Conservation (phyloP, 2,113 vertebrate species). For the Oryzias celebensis region DNA sequence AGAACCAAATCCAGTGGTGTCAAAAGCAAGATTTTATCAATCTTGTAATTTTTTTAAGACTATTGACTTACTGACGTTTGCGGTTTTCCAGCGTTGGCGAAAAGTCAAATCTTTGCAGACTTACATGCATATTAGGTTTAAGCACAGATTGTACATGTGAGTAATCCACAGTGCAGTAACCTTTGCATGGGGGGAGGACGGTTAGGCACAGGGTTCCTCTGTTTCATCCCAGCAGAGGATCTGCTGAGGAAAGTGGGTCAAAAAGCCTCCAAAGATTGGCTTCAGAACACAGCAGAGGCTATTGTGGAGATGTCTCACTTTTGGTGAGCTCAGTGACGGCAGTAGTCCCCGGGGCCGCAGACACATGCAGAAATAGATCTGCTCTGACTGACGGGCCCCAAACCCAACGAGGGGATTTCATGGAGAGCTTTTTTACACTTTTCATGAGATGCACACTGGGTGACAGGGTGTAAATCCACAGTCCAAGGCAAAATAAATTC, state of each 20-base stretch:
- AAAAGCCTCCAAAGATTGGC: conserved; percentile 36
- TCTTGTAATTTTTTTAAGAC: too few species aligned
- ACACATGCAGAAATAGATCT: conserved; percentile 52
- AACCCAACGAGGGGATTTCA: conserved; percentile 31
- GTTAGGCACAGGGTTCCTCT: conserved; percentile 12
- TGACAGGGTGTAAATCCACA: not conserved
- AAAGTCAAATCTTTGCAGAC: not conserved
- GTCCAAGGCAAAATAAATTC: not conserved
- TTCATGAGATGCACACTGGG: not conserved
- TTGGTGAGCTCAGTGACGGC: conserved; percentile 28
- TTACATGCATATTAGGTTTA: conserved; percentile 5
- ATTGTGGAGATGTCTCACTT: conserved; percentile 56
- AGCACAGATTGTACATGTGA: conserved; percentile 8
- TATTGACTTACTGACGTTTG: not conserved
- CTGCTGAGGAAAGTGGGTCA: conserved; percentile 54
- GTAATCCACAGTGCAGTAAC: not conserved
- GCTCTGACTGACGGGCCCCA: conserved; percentile 33
- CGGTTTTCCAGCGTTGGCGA: not conserved
- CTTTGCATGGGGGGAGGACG: not conserved
- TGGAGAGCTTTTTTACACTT: conserved; percentile 23
- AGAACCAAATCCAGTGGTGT: too few species aligned
- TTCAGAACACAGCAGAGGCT: conserved; percentile 23
- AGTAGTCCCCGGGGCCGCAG: conserved; percentile 36
- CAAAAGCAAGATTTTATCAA: too few species aligned
- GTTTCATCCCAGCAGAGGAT: conserved; percentile 27